These are phyloP conservation scores for Poecilia gillii DNA, from an alignment of 2,797 vertebrate genomes.

Conservation along the genomic window DNA sequence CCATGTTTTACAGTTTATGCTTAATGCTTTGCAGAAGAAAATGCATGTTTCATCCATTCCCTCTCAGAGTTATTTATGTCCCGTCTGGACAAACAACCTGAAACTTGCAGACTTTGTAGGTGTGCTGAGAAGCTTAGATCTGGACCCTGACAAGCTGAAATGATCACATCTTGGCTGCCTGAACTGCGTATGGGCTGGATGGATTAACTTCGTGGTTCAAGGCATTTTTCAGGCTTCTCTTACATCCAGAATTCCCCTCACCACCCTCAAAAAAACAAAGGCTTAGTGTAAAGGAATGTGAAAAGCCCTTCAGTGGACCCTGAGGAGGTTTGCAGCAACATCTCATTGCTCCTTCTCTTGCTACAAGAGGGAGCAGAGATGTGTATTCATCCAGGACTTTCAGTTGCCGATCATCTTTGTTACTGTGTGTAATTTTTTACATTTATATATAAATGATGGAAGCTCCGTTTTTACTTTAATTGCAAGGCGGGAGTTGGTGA, in stretches of 20 bases:
- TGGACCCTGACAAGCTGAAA: constrained; percentile 9
- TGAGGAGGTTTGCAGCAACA: constrained; percentile 25
- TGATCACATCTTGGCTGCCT: constrained; percentile 29
- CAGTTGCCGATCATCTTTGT: not conserved
- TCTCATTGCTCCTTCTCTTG: not conserved
- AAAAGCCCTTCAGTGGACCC: constrained; percentile 49
- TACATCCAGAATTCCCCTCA: constrained; percentile 11
- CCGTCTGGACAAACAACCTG: not conserved
- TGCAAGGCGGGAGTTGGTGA: not conserved
- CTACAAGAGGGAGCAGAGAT: constrained; percentile 5
- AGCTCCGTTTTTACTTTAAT: not conserved
- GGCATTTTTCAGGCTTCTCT: constrained; percentile 37
- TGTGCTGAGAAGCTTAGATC: constrained; percentile 10
- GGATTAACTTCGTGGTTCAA: constrained; percentile 43
- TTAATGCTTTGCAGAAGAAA: not conserved
- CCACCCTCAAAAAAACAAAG: constrained; percentile 61
- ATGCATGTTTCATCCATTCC: not conserved
- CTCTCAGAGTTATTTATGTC: not conserved
- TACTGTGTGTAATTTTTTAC: not conserved
- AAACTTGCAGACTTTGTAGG: not conserved
- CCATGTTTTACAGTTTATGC: not conserved
- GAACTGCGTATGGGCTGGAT: constrained; percentile 13
- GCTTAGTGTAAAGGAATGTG: constrained; percentile 69
- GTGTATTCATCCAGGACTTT: constrained; percentile 15
- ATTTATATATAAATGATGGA: not conserved